A percentile compares a stretch with the other conserved stretches of the same genome.
Evolutionary conservation across 2,888 invertebrate genomes (phyloP).

Genomic region (Torymus aiolomorphi): DNA sequence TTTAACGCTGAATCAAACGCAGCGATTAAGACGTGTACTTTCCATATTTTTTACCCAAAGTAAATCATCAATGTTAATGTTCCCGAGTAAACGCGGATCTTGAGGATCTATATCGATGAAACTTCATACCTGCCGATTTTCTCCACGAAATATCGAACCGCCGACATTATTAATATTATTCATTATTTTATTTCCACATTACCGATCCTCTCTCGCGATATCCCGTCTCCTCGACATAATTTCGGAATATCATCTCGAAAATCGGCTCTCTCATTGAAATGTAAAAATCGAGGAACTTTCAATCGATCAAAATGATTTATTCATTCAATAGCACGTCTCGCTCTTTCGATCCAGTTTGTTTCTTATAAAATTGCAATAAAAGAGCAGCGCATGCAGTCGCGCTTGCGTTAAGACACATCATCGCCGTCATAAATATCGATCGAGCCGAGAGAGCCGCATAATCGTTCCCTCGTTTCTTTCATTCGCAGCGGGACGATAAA

Average conservation of each 20-base stretch:
- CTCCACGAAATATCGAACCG: no score
- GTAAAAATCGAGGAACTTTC: slow-evolving; percentile 13
- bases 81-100: neutral
- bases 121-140: no score
- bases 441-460: neutral
- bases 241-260: slow-evolving; percentile 25
- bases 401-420: slow-evolving; percentile 45
- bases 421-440: slow-evolving; percentile 52
- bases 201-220: neutral
- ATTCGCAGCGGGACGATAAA: neutral
- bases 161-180: slow-evolving; percentile 16
- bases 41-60: neutral
- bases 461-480: slow-evolving; percentile 15
- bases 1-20: no score
- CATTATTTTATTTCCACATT: slow-evolving; percentile 8
- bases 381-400: neutral
- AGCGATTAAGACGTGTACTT: slow-evolving; percentile 6
- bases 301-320: slow-evolving; percentile 54
- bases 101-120: no score
- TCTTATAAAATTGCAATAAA: slow-evolving; percentile 15
- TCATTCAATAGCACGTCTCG: slow-evolving; percentile 5
- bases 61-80: neutral
- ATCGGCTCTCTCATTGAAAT: slow-evolving; percentile 34
- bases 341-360: slow-evolving; percentile 1
- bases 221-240: slow-evolving; percentile 6